Evolutionary conservation across 2,113 vertebrate species (phyloP).

Genomic region (Oryzias javanicus): DNA sequence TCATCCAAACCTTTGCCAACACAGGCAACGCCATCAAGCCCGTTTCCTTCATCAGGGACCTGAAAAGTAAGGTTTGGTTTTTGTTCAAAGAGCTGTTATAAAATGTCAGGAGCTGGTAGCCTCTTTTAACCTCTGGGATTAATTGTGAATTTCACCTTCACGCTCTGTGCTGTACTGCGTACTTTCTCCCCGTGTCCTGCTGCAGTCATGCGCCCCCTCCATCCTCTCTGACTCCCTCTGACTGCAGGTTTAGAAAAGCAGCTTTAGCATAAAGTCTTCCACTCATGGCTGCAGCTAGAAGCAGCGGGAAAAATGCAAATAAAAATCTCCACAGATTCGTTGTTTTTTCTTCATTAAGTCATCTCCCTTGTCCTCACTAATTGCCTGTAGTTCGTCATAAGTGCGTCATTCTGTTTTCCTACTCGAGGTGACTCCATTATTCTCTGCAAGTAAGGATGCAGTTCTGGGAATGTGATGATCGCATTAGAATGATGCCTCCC

Average conservation of each 20-base stretch:
- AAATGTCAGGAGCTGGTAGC: not conserved
- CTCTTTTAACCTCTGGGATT: conserved; percentile 1
- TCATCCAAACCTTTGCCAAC: conserved; percentile 92
- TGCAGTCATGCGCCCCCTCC: conserved; percentile 51
- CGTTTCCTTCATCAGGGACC: conserved; percentile 88
- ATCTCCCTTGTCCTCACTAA: not conserved
- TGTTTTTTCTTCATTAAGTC: not conserved
- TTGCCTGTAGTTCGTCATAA: conserved; percentile 22
- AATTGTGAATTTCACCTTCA: conserved; percentile 43
- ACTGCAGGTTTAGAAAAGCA: conserved; percentile 60
- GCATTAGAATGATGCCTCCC: conserved; percentile 23
- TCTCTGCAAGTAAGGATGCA: conserved; percentile 7
- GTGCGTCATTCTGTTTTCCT: conserved; percentile 24
- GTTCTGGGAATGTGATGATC: conserved; percentile 51
- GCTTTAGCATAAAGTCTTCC: conserved; percentile 58
- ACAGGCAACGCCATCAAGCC: conserved; percentile 93
- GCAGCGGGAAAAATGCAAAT: not conserved
- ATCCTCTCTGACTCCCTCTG: conserved; percentile 72
- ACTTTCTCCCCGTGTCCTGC: conserved; percentile 40
- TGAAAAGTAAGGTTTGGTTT: conserved; percentile 86
- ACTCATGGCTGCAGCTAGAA: not conserved
- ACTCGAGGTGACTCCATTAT: conserved; percentile 45
- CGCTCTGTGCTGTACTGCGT: conserved; percentile 28
- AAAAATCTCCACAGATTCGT: conserved; percentile 1
- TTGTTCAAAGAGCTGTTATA: conserved; percentile 4